Evolutionary conservation across 2,797 vertebrate species (phyloP), one percentile per base, ranked within the genome.

Genomic region (Xiphorhynchus erythropygius): DNA sequence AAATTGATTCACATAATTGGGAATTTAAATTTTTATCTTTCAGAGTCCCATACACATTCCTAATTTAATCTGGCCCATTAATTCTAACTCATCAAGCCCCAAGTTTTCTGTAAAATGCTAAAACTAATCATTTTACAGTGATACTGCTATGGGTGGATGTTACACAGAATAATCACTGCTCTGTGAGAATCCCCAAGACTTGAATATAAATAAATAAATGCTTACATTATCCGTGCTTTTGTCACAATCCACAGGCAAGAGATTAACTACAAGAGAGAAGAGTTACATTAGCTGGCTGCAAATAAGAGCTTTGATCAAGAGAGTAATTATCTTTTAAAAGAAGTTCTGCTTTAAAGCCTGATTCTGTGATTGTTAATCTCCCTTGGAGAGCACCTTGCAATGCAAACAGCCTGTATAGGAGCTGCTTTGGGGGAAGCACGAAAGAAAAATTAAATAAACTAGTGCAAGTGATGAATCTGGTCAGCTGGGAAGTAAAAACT

Each of bases 161-260:
- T 59, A 75, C 75, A 79, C 42, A 80, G 28, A 87, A 77, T 47
- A 80, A 94, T 93, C 88, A 87, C 75, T 74, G 62, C 85, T 89
- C 65, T 59, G 13, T 44, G 41, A 91, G 85, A 95, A 70, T 78
- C 53, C 64, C 60, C 76, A 41, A 52, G n/a, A 92, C 16, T 65
- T 62, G 57, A 86, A 84, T 78, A 92, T 30, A 93, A 96, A 92
- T 71, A 93, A 78, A 89, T 62, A 76, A 25, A 86, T 60, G 96
- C 98, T 98, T 97, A 98, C 98, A 92, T 93, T 89, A 87, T 98
- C 98, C 17, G 95, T 97, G 90, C 96, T 97, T 83, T 94, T 93
- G 57, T 97, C 97, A 96, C 98, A 98, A 95, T 98, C 98, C 97
- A 98, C 87, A 44, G 98, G 93, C 96, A 98, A 91, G 59, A 98